These are phyloP conservation scores for Entomobrya multifasciata DNA, from an alignment of 2,888 invertebrate genomes.

Conservation along the genomic window DNA sequence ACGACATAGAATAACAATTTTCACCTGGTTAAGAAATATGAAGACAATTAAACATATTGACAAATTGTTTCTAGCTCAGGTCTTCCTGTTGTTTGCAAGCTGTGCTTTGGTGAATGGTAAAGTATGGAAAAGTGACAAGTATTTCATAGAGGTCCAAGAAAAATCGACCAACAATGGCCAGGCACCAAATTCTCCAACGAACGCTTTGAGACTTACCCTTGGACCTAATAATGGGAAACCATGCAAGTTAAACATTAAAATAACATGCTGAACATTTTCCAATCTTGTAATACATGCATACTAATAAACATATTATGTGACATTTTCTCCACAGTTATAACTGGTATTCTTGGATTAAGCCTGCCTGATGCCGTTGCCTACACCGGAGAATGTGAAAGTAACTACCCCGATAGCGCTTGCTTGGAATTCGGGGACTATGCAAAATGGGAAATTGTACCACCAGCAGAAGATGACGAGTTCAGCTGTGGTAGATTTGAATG, in stretches of 20 bases:
- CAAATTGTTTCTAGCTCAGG: not conserved
- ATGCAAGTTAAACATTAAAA: not conserved
- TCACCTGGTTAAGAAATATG: too few relatives aligned
- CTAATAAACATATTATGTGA: too few relatives aligned
- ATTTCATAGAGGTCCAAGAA: not conserved
- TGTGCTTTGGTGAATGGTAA: not conserved
- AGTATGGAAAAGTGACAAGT: not conserved
- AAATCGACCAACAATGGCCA: not conserved
- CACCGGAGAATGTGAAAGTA: not conserved
- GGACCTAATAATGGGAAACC: not conserved
- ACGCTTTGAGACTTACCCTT: not conserved
- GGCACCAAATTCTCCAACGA: not conserved
- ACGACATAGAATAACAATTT: too few relatives aligned
- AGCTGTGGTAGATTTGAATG: slow-evolving; percentile 73
- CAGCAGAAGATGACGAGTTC: slow-evolving; percentile 41
- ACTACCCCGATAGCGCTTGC: not conserved
- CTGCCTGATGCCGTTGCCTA: slow-evolving; percentile 4
- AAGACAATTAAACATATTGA: not conserved
- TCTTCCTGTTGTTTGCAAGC: not conserved
- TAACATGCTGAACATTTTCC: too few relatives aligned
- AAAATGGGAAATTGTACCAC: not conserved
- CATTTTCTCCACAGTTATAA: not conserved
- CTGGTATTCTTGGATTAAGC: not conserved
- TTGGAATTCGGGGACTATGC: slow-evolving; percentile 53
- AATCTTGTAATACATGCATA: too few relatives aligned